Percentiles rank a stretch among this genome's conserved stretches.
These are phyloP conservation scores for Bujurquina vittata DNA, from an alignment of 2,113 vertebrate species.

Conservation along the genomic window DNA sequence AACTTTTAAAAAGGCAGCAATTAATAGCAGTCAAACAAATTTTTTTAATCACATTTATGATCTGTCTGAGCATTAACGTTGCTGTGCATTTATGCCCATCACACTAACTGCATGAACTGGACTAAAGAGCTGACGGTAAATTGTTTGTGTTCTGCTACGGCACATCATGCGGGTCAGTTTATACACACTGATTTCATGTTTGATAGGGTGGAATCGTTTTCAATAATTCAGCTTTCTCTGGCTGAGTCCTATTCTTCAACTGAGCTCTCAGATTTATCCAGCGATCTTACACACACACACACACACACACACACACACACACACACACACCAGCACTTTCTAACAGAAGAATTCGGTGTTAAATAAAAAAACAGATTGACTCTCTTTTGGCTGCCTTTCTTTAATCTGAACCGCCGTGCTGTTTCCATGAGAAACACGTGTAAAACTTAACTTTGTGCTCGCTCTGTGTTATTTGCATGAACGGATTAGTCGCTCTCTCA, in stretches of 20 bases:
- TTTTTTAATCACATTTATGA: too few species aligned
- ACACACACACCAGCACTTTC: too few species aligned
- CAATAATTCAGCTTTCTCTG: background rate
- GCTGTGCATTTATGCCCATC: too few species aligned
- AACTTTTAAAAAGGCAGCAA: background rate
- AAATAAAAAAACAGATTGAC: background rate
- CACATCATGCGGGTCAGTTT: background rate
- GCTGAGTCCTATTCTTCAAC: background rate
- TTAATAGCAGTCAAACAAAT: too few species aligned
- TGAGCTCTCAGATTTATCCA: background rate
- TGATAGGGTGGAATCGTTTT: background rate
- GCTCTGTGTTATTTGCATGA: background rate
- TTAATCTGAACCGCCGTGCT: background rate
- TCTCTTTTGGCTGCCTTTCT: background rate
- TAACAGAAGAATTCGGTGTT: rapidly evolving
- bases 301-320: too few species aligned
- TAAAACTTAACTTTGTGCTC: background rate
- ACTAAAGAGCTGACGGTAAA: background rate
- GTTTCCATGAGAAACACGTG: background rate
- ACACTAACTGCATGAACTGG: background rate
- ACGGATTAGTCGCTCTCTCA: rapidly evolving
- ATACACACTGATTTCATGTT: too few species aligned
- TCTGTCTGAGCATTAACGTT: too few species aligned
- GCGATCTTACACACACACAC: too few species aligned
- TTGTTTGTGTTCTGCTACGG: background rate